A percentile compares a stretch with the other conserved stretches of the same genome.
These are phyloP conservation scores for Phylloscopus trochiloides DNA, from an alignment of 2,113 vertebrate species.

Conservation along the genomic window DNA sequence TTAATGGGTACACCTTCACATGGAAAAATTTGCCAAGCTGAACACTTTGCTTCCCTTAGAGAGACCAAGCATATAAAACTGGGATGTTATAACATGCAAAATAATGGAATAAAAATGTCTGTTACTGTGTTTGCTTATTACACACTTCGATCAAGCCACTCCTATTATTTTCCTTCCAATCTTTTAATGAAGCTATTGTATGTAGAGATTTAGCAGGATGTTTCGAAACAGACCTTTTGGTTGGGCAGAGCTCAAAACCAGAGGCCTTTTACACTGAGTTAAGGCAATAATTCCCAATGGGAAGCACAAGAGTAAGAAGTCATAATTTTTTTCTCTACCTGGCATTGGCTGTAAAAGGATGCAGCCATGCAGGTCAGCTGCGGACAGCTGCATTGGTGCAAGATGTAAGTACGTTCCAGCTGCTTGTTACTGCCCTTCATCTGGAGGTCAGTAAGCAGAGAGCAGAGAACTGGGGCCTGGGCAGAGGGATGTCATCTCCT, in stretches of 20 bases:
- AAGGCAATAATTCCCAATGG: neutral
- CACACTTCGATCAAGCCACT: neutral
- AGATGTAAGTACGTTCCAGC: neutral
- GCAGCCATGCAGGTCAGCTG: neutral
- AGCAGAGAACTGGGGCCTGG: neutral
- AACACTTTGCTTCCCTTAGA: neutral
- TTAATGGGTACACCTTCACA: neutral
- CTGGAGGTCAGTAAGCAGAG: neutral
- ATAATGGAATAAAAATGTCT: neutral
- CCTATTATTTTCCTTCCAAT: neutral
- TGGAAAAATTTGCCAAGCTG: neutral
- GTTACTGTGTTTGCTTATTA: neutral
- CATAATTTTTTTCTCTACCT: neutral
- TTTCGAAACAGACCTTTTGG: neutral
- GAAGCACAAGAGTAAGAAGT: neutral
- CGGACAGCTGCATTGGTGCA: rapidly evolving
- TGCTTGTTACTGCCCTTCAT: neutral
- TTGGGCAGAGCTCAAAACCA: neutral
- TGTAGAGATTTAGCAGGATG: neutral
- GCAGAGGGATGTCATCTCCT: neutral
- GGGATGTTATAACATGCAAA: neutral
- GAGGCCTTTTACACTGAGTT: neutral
- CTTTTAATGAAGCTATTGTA: neutral
- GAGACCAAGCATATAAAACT: neutral
- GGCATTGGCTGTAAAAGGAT: neutral